These are phyloP conservation scores for Molanna angustata DNA, from an alignment of 2,888 invertebrate species.

Conservation along the genomic window DNA sequence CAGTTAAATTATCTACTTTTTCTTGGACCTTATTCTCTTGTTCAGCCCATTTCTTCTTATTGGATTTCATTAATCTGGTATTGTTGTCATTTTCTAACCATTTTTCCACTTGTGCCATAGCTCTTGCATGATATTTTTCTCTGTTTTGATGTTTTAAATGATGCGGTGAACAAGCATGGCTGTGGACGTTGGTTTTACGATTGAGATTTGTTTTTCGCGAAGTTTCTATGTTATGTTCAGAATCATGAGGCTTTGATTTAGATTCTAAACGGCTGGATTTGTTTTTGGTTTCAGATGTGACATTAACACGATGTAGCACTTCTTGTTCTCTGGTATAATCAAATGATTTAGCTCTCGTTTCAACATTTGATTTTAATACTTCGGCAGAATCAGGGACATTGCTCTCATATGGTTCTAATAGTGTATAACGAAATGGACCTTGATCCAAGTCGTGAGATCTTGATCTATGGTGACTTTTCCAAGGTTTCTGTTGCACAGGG, in stretches of 20 bases:
- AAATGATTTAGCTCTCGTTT: slow-evolving; percentile 27
- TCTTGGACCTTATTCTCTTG: slow-evolving; percentile 26
- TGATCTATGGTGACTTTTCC: slow-evolving; percentile 38
- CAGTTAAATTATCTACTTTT: slow-evolving; percentile 31
- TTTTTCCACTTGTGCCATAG: slow-evolving; percentile 49
- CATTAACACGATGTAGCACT: slow-evolving; percentile 24
- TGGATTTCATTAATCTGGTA: slow-evolving; percentile 29
- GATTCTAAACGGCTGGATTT: slow-evolving; percentile 27
- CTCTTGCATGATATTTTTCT: slow-evolving; percentile 55
- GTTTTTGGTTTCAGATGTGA: slow-evolving; percentile 25
- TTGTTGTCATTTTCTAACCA: slow-evolving; percentile 49
- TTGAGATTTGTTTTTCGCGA: slow-evolving; percentile 26
- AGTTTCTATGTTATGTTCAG: slow-evolving; percentile 27
- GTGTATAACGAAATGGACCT: slow-evolving; percentile 34
- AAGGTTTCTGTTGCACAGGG: slow-evolving; percentile 29
- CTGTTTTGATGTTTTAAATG: slow-evolving; percentile 57
- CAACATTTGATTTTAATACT: slow-evolving; percentile 12
- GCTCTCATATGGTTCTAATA: slow-evolving; percentile 30
- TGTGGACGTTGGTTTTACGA: slow-evolving; percentile 23
- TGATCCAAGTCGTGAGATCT: slow-evolving; percentile 45
- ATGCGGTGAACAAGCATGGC: slow-evolving; percentile 42
- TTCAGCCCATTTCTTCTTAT: slow-evolving; percentile 26
- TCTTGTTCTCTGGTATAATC: slow-evolving; percentile 29
- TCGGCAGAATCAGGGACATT: slow-evolving; percentile 18
- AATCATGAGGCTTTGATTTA: slow-evolving; percentile 29